Conservation (phyloP, 2,888 invertebrate genomes). For the Parapristionchus giblindavisi region DNA sequence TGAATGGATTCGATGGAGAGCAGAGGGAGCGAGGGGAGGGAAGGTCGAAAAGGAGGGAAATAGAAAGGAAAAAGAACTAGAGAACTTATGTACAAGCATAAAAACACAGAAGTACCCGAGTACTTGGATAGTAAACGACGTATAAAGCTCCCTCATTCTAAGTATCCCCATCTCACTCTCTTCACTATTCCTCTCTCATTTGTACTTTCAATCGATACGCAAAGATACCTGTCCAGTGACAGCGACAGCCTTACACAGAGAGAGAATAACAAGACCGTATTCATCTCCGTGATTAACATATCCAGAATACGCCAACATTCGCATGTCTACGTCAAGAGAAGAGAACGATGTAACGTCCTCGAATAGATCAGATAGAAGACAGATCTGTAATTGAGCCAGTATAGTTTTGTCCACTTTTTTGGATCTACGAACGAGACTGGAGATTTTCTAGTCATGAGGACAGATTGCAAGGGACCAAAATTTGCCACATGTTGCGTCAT, state of each 20-base stretch:
- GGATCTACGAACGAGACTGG: neutral
- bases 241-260: conserved; percentile 19
- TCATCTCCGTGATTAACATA: conserved; percentile 15
- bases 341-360: conserved; percentile 58
- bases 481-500: too few species aligned
- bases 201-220: neutral
- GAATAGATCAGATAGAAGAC: conserved; percentile 63
- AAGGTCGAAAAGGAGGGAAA: too few species aligned
- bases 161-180: neutral
- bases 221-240: conserved; percentile 24
- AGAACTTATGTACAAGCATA: too few species aligned
- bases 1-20: neutral
- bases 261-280: conserved; percentile 4
- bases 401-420: neutral
- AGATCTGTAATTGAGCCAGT: conserved; percentile 41
- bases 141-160: neutral
- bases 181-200: neutral
- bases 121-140: too few species aligned
- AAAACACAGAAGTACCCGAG: too few species aligned
- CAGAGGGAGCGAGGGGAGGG: neutral
- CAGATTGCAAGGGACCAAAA: too few species aligned
- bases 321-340: conserved; percentile 51
- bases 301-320: conserved; percentile 31
- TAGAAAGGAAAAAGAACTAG: too few species aligned
- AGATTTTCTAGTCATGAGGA: too few species aligned